These are phyloP conservation scores for Drosophila pachea DNA, from an alignment of 1,140 invertebrate species.

Conservation along the genomic window DNA sequence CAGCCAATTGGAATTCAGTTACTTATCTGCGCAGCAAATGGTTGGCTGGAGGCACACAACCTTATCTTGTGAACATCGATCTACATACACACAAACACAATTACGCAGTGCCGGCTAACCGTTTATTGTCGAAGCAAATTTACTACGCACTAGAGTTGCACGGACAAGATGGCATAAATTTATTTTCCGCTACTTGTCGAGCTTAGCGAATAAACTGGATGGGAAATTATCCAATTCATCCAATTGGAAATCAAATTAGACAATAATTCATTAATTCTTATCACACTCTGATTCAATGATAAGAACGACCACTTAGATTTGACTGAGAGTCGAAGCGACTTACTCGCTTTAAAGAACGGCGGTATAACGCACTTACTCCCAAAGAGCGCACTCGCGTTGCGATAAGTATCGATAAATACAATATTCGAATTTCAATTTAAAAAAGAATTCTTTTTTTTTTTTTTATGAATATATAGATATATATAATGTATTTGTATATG, in stretches of 20 bases:
- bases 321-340: not conserved
- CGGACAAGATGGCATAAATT: too few species aligned
- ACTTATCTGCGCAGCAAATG: constrained; percentile 52
- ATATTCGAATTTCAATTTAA: constrained; percentile 10
- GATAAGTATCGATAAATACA: constrained; percentile 25
- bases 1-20: constrained; percentile 47
- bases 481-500: constrained; percentile 40
- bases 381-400: not conserved
- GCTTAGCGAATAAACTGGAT: too few species aligned
- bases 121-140: constrained; percentile 9
- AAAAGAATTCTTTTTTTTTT: constrained; percentile 19
- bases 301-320: not conserved
- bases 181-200: too few species aligned
- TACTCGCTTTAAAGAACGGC: not conserved
- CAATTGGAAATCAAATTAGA: not conserved
- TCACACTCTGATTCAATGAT: not conserved
- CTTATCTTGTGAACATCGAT: constrained; percentile 10
- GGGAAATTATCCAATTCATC: not conserved
- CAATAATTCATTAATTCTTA: not conserved
- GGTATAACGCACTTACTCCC: not conserved
- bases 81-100: not conserved
- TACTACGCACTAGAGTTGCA: not conserved
- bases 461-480: constrained; percentile 49
- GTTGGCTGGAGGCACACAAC: constrained; percentile 32
- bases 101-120: constrained; percentile 14